phyloP scores from a whole-genome alignment of 2,113 vertebrate species.

The Lasiurus borealis region DNA sequence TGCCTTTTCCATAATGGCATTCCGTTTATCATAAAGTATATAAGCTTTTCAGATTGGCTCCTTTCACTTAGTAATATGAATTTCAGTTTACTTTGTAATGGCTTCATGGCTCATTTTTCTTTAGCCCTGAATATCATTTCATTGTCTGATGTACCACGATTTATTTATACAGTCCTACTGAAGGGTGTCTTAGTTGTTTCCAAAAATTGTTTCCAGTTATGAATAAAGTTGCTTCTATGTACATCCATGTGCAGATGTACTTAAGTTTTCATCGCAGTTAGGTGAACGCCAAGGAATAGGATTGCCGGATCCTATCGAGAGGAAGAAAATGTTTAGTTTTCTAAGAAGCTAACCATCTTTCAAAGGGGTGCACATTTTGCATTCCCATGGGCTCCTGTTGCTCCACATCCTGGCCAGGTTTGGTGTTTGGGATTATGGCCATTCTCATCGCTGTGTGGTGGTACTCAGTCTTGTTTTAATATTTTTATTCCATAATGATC shows the following conservation, averaged over 20 bases:
- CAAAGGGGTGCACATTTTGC: not conserved
- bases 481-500: not conserved
- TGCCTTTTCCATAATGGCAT: slow-evolving; percentile 21
- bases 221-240: not conserved
- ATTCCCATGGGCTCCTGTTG: not conserved
- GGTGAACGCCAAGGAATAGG: not conserved
- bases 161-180: not conserved
- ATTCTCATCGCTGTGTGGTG: not conserved
- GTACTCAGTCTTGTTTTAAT: not conserved
- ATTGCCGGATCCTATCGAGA: not conserved
- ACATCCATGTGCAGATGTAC: not conserved
- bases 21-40: not conserved
- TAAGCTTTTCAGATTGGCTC: not conserved
- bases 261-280: not conserved
- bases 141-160: not conserved
- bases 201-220: not conserved
- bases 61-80: not conserved
- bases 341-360: not conserved
- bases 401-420: not conserved
- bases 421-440: not conserved
- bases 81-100: not conserved
- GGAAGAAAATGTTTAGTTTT: not conserved
- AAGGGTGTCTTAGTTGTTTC: not conserved
- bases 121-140: not conserved
- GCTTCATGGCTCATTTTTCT: not conserved